Percentiles rank a stretch among this genome's conserved stretches.
Conservation (phyloP, 2,113 vertebrate species). For the Lagopus leucura region DNA sequence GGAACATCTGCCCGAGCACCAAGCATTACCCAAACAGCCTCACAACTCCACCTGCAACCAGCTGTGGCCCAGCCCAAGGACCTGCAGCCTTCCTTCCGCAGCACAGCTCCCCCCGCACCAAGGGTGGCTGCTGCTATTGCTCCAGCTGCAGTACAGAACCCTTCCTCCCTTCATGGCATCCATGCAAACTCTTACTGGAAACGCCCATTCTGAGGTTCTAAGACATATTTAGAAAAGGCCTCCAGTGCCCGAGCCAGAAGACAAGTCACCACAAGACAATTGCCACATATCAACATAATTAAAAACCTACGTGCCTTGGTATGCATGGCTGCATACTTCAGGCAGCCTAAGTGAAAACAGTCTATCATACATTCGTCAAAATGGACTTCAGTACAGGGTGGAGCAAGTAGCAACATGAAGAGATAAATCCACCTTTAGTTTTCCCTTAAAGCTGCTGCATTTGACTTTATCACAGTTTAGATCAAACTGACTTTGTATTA, state of each 20-base stretch:
- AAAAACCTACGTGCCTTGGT: constrained; percentile 47
- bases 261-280: constrained; percentile 69
- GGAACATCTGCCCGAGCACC: constrained; percentile 25
- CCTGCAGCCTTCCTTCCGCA: not conserved
- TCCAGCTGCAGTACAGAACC: not conserved
- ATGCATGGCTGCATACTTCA: constrained; percentile 23
- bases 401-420: constrained; percentile 46
- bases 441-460: not conserved
- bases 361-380: not conserved
- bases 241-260: not conserved
- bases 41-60: not conserved
- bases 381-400: constrained; percentile 30
- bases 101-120: rapidly evolving
- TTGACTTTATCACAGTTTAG: constrained; percentile 22
- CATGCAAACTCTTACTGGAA: not conserved
- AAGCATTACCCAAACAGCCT: not conserved
- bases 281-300: constrained; percentile 69
- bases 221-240: not conserved
- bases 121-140: not conserved
- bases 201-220: constrained; percentile 12
- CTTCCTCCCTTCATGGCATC: not conserved
- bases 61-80: not conserved
- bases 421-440: constrained; percentile 22
- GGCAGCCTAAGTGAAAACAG: constrained; percentile 33
- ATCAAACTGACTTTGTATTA: constrained; percentile 26